Evolutionary conservation across 2,797 vertebrate genomes (phyloP), one percentile per base, ranked within the genome.

Genomic region (Oryzias dopingdopingensis): DNA sequence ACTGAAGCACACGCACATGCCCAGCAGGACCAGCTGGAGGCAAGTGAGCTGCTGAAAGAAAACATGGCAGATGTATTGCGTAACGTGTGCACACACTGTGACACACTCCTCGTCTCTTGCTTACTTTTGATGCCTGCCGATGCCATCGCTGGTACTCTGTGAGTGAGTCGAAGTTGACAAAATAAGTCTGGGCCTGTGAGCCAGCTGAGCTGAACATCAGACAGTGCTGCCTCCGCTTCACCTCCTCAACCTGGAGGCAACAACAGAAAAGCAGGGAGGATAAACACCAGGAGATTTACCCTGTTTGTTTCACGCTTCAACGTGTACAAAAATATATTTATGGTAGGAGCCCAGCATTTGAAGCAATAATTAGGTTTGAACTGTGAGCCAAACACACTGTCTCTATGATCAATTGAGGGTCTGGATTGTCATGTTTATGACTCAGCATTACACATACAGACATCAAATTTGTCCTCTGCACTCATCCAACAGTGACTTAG

Each of bases 151-250:
- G 96, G 79, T 90, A 96, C 72, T 99, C 95, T 0, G 92, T 79
- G 46, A 94, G 83, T 0, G 94, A 95, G 86, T 96, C 95, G 61
- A 97, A 99, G 88, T 94, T 96, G 63, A 99, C 74, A 1, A 95
- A 96, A 87, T 97, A 99, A 0, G 96, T 97, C 67, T 96, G 96
- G 47, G 94, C 94, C 65, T 96, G 96, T 4, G 95, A 92, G 65
- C 96, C 96, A 0, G 94, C 93, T 0, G 96, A 97, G 77, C 92
- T 96, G 89, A 99, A 97, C 73, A 94, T 93, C 51, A 99, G 92
- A 4, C 94, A 95, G 77, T 94, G 88, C 47, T 94, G 95, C 52
- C 95, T 88, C 42, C 96, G 90, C 63, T 93, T 96, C 77, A 96
- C 90, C 80, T 98, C 96, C 74, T 98, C 96, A 80, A 97, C 92